Base-by-base conservation (phyloP, 1,140 invertebrate species). In the Pseudachorutes palmiensis region DNA sequence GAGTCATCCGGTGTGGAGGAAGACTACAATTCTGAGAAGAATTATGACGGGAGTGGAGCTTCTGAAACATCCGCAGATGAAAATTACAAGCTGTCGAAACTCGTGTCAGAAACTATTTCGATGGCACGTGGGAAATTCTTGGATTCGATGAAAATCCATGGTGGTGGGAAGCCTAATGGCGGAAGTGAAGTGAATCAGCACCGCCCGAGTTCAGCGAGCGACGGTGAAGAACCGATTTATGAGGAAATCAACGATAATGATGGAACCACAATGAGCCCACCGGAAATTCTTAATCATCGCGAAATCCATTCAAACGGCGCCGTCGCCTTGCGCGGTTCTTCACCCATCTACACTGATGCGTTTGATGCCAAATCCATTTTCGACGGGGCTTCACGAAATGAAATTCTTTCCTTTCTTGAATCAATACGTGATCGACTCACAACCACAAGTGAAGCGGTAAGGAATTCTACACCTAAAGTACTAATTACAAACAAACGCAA, bases 321-420 rank as follows among this genome's bases (percentile, higher is more conserved):
- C 24, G 24, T 5, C 51, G 51, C 5, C 12, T 5, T 55, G 5
- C 9, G 51, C 9, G 24, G 24, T 22, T 14, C 9, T 22, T 69
- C 64, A n/a, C 72, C 72, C 1, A 68, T 74, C 62, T 74, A 74
- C 57, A 65, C 72, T 2, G 72, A 74, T 62, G 70, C 72, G 12
- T 74, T 74, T 65, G 72, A 74, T 65, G 67, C 72, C n/a, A 74
- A 74, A 48, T 67, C 65, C 32, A 71, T 74, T 62, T 74, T 74
- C 66, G 72, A 74, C 45, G 71, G 68, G 24, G 72, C 72, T 30
- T 70, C 68, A 0, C 62, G 64, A 41, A 68, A 68, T 66, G 70
- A 74, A 59, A 74, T 74, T 24, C 68, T 74, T 16, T 63, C 65
- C 12, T 74, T 74, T 60, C 31, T 75, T 9, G 70, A 72, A 49